Conservation (phyloP, 2,888 invertebrate species). For the Protodeltote pygarga region DNA sequence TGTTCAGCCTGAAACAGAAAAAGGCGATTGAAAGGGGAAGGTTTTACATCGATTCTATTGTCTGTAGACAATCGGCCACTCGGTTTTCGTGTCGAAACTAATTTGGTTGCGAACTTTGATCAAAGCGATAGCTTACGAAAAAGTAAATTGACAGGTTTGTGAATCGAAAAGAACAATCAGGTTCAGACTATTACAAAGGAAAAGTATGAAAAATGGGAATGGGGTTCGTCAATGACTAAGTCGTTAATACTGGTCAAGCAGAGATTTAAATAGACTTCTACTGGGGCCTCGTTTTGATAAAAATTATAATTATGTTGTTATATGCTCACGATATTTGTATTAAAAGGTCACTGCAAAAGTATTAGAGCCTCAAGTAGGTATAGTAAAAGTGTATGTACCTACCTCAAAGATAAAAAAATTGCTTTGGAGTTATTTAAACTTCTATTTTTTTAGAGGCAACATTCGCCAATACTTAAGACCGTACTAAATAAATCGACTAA, state of each 20-base stretch:
- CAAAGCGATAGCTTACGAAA: constrained; percentile 75
- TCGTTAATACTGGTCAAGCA: constrained; percentile 33
- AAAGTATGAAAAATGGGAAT: constrained; percentile 42
- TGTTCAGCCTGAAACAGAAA: constrained; percentile 80
- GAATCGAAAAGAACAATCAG: constrained; percentile 55
- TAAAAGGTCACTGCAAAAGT: too few species aligned
- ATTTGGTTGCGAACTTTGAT: constrained; percentile 79
- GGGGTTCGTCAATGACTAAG: constrained; percentile 32
- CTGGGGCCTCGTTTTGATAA: constrained; percentile 6
- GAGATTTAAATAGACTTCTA: constrained; percentile 6
- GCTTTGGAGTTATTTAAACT: not conserved
- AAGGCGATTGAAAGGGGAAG: constrained; percentile 77
- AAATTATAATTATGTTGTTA: constrained; percentile 26
- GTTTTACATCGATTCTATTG: constrained; percentile 79
- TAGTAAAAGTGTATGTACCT: too few species aligned
- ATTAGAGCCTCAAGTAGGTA: too few species aligned
- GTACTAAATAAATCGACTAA: not conserved
- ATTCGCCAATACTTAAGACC: too few species aligned
- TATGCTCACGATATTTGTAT: too few species aligned
- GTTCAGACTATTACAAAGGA: constrained; percentile 37
- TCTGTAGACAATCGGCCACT: constrained; percentile 78
- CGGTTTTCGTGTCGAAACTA: constrained; percentile 85
- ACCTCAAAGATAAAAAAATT: constrained; percentile 2
- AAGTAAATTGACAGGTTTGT: constrained; percentile 76
- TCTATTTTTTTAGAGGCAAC: too few species aligned